Percentiles rank a stretch among this genome's conserved stretches.
Conservation (phyloP, 2,797 vertebrate species). For the Sphenodon punctatus region DNA sequence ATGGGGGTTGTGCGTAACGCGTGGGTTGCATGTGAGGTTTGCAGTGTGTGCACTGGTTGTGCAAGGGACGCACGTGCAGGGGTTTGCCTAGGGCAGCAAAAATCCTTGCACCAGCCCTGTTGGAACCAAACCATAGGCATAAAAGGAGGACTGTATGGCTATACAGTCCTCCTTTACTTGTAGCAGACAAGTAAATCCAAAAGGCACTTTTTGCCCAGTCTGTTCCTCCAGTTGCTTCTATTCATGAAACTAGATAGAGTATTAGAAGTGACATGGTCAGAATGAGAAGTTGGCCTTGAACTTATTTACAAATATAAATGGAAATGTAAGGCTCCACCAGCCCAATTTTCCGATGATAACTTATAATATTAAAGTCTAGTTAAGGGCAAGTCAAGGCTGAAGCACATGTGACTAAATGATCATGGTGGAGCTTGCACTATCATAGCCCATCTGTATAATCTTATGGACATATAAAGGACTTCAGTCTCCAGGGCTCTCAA, state of each 20-base stretch:
- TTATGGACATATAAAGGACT: neutral
- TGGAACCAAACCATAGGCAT: no score
- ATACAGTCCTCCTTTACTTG: no score
- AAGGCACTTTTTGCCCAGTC: neutral
- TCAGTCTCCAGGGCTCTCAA: neutral
- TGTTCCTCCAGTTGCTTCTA: neutral
- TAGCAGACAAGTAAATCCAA: neutral
- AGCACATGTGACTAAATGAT: neutral
- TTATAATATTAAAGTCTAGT: conserved; percentile 14
- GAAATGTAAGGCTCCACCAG: conserved; percentile 5
- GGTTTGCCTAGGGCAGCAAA: no score
- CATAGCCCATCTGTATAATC: conserved; percentile 5
- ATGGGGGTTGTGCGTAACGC: no score
- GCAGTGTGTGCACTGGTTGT: no score
- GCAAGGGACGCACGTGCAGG: no score
- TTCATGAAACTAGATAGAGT: neutral
- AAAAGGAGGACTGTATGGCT: no score
- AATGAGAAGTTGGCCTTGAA: neutral
- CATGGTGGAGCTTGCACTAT: neutral
- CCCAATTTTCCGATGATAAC: conserved; percentile 26
- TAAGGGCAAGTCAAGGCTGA: neutral
- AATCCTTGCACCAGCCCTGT: no score
- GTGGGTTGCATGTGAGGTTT: no score
- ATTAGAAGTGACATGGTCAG: neutral
- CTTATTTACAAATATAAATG: neutral